Evolutionary conservation across 2,888 invertebrate genomes (phyloP).

Genomic region (Iselma pallidipennis): DNA sequence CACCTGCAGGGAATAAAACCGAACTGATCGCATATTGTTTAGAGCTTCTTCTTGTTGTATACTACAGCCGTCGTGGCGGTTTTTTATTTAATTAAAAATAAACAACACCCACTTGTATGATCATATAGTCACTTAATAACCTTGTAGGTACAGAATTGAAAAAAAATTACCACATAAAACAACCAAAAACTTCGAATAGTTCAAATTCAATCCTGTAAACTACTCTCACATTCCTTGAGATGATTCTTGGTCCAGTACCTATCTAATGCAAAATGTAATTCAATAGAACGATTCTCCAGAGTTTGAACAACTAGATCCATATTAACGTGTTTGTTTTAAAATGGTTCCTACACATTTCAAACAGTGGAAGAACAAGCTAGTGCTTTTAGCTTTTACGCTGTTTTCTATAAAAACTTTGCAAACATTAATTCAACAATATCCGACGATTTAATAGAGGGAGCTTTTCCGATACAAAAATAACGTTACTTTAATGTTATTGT

Average conservation of each 20-base stretch:
- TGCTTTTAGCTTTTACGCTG: neutral
- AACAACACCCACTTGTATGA: neutral
- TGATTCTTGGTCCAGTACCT: neutral
- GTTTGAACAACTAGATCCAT: neutral
- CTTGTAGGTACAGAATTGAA: no score
- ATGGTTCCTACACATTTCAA: neutral
- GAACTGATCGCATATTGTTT: constrained; percentile 12
- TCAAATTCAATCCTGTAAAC: neutral
- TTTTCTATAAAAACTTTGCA: no score
- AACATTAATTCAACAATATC: no score
- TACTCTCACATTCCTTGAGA: neutral
- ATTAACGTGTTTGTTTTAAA: neutral
- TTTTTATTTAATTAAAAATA: neutral
- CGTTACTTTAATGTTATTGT: no score
- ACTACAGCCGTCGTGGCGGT: neutral
- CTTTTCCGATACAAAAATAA: no score
- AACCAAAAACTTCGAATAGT: neutral
- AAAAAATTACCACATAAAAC: no score
- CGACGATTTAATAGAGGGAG: no score
- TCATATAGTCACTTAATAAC: no score
- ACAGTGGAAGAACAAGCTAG: neutral
- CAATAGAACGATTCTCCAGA: neutral
- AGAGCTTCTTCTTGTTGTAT: neutral
- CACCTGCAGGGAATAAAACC: constrained; percentile 11
- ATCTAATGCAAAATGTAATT: neutral